Percentiles rank a stretch among this genome's conserved stretches.
phyloP scores from a whole-genome alignment of 2,113 vertebrate genomes.

The Melanocharis versteri region DNA sequence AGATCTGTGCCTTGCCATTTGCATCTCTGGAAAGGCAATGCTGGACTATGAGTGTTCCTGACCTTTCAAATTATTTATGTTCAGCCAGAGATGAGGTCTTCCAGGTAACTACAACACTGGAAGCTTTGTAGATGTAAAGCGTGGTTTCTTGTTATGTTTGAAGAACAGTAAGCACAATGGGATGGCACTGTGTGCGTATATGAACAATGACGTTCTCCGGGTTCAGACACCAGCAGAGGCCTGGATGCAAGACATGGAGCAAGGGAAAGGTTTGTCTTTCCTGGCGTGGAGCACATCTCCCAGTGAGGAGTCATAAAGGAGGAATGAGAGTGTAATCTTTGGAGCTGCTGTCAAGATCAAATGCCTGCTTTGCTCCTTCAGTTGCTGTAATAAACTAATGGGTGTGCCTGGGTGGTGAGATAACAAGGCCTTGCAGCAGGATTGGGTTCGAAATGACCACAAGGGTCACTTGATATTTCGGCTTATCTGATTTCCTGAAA shows the following conservation, averaged over 20 bases:
- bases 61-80: neutral
- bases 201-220: accelerated
- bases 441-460: neutral
- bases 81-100: neutral
- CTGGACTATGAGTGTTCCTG: neutral
- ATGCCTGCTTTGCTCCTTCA: neutral
- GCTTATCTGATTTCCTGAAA: neutral
- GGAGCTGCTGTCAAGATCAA: neutral
- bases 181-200: neutral
- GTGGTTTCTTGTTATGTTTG: neutral
- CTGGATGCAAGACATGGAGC: neutral
- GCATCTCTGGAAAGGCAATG: neutral
- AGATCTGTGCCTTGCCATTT: neutral
- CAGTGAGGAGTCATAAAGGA: neutral
- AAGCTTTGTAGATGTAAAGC: neutral
- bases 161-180: neutral
- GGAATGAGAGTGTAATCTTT: neutral
- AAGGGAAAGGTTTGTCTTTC: neutral
- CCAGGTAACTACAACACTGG: neutral
- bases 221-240: neutral
- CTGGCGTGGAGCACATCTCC: accelerated
- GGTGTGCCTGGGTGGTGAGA: neutral
- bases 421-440: neutral
- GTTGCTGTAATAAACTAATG: neutral
- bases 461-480: neutral